Base-by-base conservation (phyloP, 1,140 invertebrate genomes). In the Diplogasteroides magnus region DNA sequence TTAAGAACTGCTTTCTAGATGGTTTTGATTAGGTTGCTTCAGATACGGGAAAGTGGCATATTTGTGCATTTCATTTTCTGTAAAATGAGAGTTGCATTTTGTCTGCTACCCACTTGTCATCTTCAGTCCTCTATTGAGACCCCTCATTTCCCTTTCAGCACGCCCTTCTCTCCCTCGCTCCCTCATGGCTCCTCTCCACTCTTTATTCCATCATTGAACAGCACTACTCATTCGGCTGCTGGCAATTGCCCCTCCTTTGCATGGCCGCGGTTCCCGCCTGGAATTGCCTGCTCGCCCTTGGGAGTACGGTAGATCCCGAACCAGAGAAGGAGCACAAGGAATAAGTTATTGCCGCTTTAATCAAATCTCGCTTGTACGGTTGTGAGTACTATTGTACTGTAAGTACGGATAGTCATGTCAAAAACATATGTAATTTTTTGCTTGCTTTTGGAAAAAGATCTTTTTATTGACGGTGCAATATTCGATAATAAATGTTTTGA, bases 231-330 rank as follows among this genome's bases (percentile, higher is more conserved):
- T 64, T 28, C 57, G 66, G 66, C 13, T 68, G 59, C 3, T 31
- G 31, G 25, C 25, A 63, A n/a, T 32, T 68, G 15, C 19, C 58
- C 14, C 57, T 68, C 15, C 19, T 68, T 6, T 31, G 25, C 55
- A 27, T 68, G 3, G 14, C 62, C 15, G 59, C 59, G 15, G 14
- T 64, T 19, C 66, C 66, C 28, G 2, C 62, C 6, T 68, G 66
- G 66, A 68, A 68, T 29, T 23, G 6, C 0, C 28, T 61, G 23
- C 25, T 68, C 14, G 14, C 57, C 28, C 28, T 59, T 1, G 58
- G n/a, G 48, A 64, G 15, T 56, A 0, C 61, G 13, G 15, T 26
- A 25, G 61, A 63, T 60, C 11, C 13, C n/a, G 48, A 56, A 56
- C 48, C 13, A 14, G 48, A 14, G 48, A 56, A 56, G 48, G 48